A percentile compares a stretch with the other conserved stretches of the same genome.
phyloP scores from a whole-genome alignment of 2,113 vertebrate species.

The Meriones unguiculatus region DNA sequence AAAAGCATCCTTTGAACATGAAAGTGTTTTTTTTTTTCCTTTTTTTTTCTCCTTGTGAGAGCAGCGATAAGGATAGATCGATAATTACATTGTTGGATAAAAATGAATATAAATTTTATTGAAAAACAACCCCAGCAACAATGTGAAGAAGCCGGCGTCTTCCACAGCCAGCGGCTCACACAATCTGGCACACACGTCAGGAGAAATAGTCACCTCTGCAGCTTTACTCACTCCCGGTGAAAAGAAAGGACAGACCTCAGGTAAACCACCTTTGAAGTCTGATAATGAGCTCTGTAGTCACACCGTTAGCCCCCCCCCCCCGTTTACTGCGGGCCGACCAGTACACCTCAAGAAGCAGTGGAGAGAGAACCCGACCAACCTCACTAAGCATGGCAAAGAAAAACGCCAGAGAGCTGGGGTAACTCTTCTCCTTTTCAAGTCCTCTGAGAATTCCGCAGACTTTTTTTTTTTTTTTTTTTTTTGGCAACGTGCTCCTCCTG shows the following conservation, averaged over 20 bases:
- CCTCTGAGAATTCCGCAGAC: constrained; percentile 56
- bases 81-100: constrained; percentile 83
- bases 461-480: background rate
- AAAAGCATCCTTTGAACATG: constrained; percentile 78
- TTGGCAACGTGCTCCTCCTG: constrained; percentile 45
- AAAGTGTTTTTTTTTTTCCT: constrained; percentile 58
- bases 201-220: constrained; percentile 35
- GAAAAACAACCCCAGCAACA: constrained; percentile 80
- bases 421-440: background rate
- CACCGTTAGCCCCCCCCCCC: background rate
- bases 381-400: background rate
- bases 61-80: constrained; percentile 72
- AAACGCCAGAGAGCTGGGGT: constrained; percentile 32
- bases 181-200: background rate
- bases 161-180: constrained; percentile 48
- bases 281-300: background rate
- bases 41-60: background rate
- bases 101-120: constrained; percentile 86
- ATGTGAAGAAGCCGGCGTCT: constrained; percentile 48
- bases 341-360: background rate
- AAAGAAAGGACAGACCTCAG: constrained; percentile 44
- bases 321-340: background rate
- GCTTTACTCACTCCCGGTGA: background rate
- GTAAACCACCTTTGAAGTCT: background rate
- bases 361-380: background rate